A percentile compares a stretch with the other conserved stretches of the same genome.
These are phyloP conservation scores for Syngnathus acus DNA, from an alignment of 2,797 vertebrate species.

Conservation along the genomic window DNA sequence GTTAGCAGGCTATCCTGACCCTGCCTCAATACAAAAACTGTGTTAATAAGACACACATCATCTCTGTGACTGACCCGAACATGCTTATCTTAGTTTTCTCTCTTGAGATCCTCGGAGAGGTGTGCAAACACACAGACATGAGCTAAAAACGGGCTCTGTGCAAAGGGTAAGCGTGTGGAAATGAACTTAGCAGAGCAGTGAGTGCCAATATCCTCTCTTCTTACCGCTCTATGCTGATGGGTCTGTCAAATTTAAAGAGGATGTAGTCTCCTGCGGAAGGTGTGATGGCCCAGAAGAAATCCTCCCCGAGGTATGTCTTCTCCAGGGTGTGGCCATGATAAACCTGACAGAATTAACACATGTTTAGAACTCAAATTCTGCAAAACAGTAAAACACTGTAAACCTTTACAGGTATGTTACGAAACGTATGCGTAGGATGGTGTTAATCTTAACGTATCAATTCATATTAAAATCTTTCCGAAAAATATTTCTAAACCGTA, in stretches of 20 bases:
- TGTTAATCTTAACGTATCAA: too few species aligned
- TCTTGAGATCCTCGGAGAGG: conserved; percentile 61
- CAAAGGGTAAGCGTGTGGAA: conserved; percentile 11
- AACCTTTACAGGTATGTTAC: too few species aligned
- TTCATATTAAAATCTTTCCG: too few species aligned
- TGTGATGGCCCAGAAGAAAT: conserved; percentile 98
- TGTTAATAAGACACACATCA: background rate
- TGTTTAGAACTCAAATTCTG: background rate
- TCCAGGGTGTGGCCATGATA: conserved; percentile 96
- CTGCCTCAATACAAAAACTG: background rate
- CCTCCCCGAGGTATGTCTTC: conserved; percentile 93
- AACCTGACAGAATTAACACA: conserved; percentile 56
- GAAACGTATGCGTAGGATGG: too few species aligned
- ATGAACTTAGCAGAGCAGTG: background rate
- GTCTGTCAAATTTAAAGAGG: conserved; percentile 94
- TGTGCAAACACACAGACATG: background rate
- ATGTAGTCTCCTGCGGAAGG: conserved; percentile 87
- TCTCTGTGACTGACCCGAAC: conserved; percentile 27
- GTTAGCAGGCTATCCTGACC: background rate
- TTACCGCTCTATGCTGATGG: conserved; percentile 89
- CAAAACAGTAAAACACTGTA: background rate
- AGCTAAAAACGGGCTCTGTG: conserved; percentile 16
- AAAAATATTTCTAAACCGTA: too few species aligned
- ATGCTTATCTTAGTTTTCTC: conserved; percentile 60
- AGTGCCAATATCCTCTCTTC: conserved; percentile 11